Evolutionary conservation across 1,140 invertebrate species (phyloP).

Genomic region (Homarus americanus): DNA sequence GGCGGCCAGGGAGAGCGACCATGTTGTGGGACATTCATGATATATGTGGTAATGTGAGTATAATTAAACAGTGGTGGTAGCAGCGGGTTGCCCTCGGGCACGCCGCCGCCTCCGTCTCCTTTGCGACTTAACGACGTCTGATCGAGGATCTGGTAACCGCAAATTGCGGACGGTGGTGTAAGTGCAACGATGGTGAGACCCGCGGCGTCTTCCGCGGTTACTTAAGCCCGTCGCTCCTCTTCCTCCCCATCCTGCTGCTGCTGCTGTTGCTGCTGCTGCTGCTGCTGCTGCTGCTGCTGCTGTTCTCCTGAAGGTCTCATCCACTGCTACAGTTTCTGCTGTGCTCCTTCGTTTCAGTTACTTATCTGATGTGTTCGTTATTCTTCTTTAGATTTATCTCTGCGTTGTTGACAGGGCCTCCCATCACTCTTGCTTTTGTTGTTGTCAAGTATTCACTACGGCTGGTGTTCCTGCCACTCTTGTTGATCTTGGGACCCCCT

Average conservation of each 20-base stretch:
- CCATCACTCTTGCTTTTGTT: too few species aligned
- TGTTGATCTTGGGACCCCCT: background rate
- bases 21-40: background rate
- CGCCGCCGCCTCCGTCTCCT: background rate
- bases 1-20: background rate
- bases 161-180: background rate
- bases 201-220: background rate
- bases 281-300: too few species aligned
- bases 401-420: too few species aligned
- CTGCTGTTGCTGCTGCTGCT: too few species aligned
- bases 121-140: conserved; percentile 7
- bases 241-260: too few species aligned
- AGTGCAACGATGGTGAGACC: background rate
- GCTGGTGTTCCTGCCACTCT: too few species aligned
- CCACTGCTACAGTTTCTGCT: too few species aligned
- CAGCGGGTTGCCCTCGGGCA: background rate
- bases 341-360: too few species aligned
- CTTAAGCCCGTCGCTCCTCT: background rate
- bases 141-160: conserved; percentile 22
- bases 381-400: too few species aligned
- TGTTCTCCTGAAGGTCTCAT: too few species aligned
- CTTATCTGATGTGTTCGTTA: too few species aligned
- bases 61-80: background rate
- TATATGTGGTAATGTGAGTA: background rate
- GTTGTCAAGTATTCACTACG: too few species aligned